phyloP scores from a whole-genome alignment of 2,797 vertebrate species.

The Aldrovandia affinis region DNA sequence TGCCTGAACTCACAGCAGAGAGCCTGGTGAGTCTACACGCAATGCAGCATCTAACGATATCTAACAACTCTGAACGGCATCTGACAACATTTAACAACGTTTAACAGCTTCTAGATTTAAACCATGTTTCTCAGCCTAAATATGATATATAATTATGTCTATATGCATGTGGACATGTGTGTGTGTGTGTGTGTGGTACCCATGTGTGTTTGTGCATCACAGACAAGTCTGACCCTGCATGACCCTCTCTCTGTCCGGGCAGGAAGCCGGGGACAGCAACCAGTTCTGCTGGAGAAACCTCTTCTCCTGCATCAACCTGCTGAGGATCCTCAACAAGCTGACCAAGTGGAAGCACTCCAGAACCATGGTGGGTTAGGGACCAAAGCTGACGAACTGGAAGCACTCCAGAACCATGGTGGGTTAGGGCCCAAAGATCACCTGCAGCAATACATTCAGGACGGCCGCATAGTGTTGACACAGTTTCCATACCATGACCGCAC shows the following conservation, averaged over 20 bases:
- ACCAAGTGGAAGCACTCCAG: constrained; percentile 98
- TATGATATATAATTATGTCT: background rate
- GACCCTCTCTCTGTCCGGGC: constrained; percentile 20
- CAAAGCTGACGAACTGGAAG: constrained; percentile 96
- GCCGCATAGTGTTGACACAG: background rate
- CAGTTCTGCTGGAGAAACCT: constrained; percentile 98
- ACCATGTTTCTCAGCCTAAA: background rate
- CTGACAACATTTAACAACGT: background rate
- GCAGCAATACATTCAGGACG: background rate
- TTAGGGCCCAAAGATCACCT: constrained; percentile 61
- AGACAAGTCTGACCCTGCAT: background rate
- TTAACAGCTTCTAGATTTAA: background rate
- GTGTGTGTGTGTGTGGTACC: constrained; percentile 13
- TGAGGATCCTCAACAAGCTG: constrained; percentile 92
- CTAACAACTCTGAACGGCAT: too few species aligned
- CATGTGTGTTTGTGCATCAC: background rate
- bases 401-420: constrained; percentile 95
- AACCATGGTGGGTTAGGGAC: constrained; percentile 81
- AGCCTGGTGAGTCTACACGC: constrained; percentile 84
- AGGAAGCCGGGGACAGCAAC: constrained; percentile 92
- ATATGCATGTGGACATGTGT: constrained; percentile 13
- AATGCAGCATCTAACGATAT: background rate
- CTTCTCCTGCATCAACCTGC: constrained; percentile 93
- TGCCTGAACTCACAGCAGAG: constrained; percentile 93
- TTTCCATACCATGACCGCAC: background rate